Base-by-base conservation (phyloP, 2,797 vertebrate species). In the Limosa lapponica region DNA sequence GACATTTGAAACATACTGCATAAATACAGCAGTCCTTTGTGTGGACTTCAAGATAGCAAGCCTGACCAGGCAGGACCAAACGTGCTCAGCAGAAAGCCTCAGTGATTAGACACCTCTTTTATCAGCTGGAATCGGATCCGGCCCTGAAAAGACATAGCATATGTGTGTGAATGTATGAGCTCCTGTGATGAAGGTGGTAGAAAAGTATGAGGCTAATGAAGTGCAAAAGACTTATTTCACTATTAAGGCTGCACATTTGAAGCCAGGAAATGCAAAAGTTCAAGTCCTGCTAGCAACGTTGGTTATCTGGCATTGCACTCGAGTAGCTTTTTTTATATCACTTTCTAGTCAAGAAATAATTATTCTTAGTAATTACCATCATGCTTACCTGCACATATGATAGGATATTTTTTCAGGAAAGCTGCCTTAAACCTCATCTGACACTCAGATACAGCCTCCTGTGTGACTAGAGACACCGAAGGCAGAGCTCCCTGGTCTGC, bases 201-300 rank as follows among this genome's bases (percentile, higher is more conserved):
- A 65, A 93, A 74, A 90, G 10, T 22, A n/a, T 9, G n/a, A 80
- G 43, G 57, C 51, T 94, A 69, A 87, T 78, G 43, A 72, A 87
- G 32, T 44, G 57, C 52, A 78, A 77, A 83, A 85, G 6, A 87
- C 30, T 90, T 41, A 58, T 24, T 88, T 85, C 43, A 61, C 67
- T 87, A 13, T 61, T 65, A 74, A 69, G 39, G 54, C 74, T 81
- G 64, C 57, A 51, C 28, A 66, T 55, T 43, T 44, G 36, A 92
- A 95, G 74, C 54, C 46, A 90, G 57, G 88, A 96, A 95, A 96
- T 95, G 96, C 93, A 96, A 93, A 96, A 87, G 94, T 96, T 96
- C 44, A 28, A 71, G 64, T 94, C 58, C 86, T 77, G 78, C 74
- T 92, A 78, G 69, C 74, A 87, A 39, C 1, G 2, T 74, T 27